Percentiles rank a stretch among this genome's conserved stretches.
These are phyloP conservation scores for Lycodopsis pacificus DNA, from an alignment of 2,797 vertebrate species.

Conservation along the genomic window DNA sequence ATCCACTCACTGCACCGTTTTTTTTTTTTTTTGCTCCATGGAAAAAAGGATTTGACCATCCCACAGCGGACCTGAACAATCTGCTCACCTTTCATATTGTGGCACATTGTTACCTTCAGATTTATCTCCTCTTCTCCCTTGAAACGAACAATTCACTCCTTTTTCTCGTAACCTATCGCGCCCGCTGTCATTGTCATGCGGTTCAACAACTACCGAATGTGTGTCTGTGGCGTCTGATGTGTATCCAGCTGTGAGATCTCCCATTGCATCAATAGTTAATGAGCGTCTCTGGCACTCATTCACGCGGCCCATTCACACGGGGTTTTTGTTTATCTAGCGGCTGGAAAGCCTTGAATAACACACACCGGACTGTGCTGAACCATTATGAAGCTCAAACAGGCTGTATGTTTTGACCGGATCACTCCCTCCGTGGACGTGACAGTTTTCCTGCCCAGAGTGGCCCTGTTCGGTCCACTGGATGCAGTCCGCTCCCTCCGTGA, in stretches of 20 bases:
- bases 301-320: conserved; percentile 59
- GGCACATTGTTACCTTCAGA: conserved; percentile 30
- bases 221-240: conserved; percentile 34
- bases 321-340: conserved; percentile 66
- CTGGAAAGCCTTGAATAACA: conserved; percentile 32
- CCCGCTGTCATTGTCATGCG: conserved; percentile 24
- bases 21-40: conserved; percentile 32
- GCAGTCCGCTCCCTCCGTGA: conserved; percentile 64
- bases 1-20: not conserved
- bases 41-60: conserved; percentile 53
- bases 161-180: conserved; percentile 6
- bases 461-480: conserved; percentile 71
- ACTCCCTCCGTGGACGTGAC: conserved; percentile 39
- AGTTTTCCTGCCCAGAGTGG: conserved; percentile 54
- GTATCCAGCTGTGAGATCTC: conserved; percentile 75
- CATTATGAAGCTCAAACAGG: conserved; percentile 11
- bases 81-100: conserved; percentile 33
- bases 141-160: not conserved
- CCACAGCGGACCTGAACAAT: conserved; percentile 36
- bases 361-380: conserved; percentile 10
- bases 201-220: conserved; percentile 21
- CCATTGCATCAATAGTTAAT: conserved; percentile 80
- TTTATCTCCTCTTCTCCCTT: conserved; percentile 1
- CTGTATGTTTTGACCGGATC: conserved; percentile 33
- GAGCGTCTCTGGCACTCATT: conserved; percentile 62